Conservation (phyloP, 2,113 vertebrate species). For the Hylia prasina region DNA sequence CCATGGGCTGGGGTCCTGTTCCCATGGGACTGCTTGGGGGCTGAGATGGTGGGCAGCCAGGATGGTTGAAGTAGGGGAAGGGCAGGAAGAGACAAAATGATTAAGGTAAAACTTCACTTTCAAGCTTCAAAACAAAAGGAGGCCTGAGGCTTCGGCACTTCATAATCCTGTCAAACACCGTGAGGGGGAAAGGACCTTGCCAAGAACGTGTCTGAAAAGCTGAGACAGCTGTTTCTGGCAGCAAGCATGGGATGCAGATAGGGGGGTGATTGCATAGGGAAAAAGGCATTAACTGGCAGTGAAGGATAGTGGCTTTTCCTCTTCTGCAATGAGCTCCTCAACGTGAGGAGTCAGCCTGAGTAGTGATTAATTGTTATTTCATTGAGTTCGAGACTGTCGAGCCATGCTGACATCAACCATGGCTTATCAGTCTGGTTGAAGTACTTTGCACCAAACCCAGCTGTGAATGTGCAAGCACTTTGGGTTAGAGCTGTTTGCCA, state of each 20-base stretch:
- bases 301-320: not conserved
- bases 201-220: not conserved
- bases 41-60: not conserved
- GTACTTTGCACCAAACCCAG: not conserved
- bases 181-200: not conserved
- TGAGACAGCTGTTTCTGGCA: not conserved
- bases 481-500: not conserved
- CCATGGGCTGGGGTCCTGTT: not conserved
- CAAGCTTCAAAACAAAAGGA: slow-evolving; percentile 1
- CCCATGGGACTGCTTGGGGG: rapidly evolving
- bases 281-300: not conserved
- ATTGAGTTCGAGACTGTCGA: not conserved
- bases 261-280: not conserved
- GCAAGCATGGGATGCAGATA: not conserved
- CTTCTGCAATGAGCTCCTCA: not conserved
- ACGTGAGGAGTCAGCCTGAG: not conserved
- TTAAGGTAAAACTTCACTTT: not conserved
- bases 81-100: not conserved
- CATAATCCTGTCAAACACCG: not conserved
- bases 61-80: not conserved
- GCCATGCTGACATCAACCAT: not conserved
- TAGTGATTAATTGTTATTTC: not conserved
- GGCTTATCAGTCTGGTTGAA: not conserved
- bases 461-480: not conserved
- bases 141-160: not conserved